phyloP scores from a whole-genome alignment of 1,140 invertebrate genomes.

The Achatina immaculata region DNA sequence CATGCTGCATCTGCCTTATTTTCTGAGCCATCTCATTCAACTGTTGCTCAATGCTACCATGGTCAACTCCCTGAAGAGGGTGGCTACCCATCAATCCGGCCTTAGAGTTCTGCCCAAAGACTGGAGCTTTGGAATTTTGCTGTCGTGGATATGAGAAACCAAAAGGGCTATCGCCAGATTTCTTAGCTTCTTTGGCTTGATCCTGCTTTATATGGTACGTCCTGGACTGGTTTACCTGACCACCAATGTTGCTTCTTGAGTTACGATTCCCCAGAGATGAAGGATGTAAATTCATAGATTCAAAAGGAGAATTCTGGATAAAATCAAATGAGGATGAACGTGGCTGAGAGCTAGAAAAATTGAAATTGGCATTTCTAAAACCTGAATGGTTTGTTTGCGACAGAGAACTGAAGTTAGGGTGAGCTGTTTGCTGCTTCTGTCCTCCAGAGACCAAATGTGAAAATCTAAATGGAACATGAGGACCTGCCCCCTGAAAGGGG shows the following conservation, averaged over 20 bases:
- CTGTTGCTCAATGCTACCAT: slow-evolving; percentile 28
- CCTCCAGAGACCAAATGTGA: background rate
- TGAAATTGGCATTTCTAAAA: slow-evolving; percentile 1
- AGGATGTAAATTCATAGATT: background rate
- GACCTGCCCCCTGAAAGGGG: background rate
- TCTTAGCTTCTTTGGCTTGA: slow-evolving; percentile 12
- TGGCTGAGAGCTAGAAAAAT: background rate
- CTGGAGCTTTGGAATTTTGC: background rate
- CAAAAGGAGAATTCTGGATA: background rate
- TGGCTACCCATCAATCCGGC: background rate
- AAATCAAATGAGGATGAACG: background rate
- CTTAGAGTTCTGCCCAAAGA: background rate
- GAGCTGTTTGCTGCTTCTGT: background rate
- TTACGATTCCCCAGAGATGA: background rate
- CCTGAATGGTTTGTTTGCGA: slow-evolving; percentile 1
- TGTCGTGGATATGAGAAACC: background rate
- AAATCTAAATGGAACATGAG: slow-evolving; percentile 12
- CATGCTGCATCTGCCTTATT: slow-evolving; percentile 25
- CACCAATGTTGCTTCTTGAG: background rate
- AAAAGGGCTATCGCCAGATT: background rate
- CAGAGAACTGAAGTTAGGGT: background rate
- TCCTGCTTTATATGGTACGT: slow-evolving; percentile 17
- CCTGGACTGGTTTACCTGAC: slow-evolving; percentile 10
- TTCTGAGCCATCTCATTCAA: slow-evolving; percentile 34
- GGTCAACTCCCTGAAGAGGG: background rate